Conservation (phyloP, 2,888 invertebrate species). For the Palloptera scutellata region DNA sequence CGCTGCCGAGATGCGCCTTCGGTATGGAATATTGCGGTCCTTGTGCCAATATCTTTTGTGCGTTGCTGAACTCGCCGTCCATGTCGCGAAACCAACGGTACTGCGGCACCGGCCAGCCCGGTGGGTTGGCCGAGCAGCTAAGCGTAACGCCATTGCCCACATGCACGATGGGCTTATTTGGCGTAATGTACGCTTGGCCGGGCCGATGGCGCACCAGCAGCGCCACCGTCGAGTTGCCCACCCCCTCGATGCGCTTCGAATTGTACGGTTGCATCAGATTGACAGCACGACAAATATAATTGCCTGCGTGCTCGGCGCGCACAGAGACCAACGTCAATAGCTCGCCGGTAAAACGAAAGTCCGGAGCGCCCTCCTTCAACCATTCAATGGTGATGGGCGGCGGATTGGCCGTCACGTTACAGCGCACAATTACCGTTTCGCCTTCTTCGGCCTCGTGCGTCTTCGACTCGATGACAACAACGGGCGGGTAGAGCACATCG, state of each 20-base stretch:
- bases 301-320: constrained; percentile 86
- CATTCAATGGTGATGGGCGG: constrained; percentile 83
- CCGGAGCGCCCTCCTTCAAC: constrained; percentile 85
- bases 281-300: constrained; percentile 87
- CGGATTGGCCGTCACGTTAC: constrained; percentile 89
- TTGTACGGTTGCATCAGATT: constrained; percentile 81
- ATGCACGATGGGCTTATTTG: constrained; percentile 83
- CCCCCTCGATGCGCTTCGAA: constrained; percentile 74
- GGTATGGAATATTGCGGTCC: constrained; percentile 86
- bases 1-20: constrained; percentile 83
- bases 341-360: constrained; percentile 82
- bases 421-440: constrained; percentile 82
- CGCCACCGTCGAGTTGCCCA: constrained; percentile 83
- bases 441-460: constrained; percentile 85
- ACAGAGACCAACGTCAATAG: constrained; percentile 78
- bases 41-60: constrained; percentile 76
- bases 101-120: constrained; percentile 90
- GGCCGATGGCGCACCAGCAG: constrained; percentile 88
- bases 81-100: constrained; percentile 89
- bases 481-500: constrained; percentile 85
- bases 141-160: constrained; percentile 84
- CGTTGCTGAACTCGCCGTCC: constrained; percentile 66
- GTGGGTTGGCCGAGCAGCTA: constrained; percentile 87
- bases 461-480: constrained; percentile 82
- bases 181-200: constrained; percentile 82